Conservation (phyloP, 2,888 invertebrate genomes). For the Dermolepida albohirtum region DNA sequence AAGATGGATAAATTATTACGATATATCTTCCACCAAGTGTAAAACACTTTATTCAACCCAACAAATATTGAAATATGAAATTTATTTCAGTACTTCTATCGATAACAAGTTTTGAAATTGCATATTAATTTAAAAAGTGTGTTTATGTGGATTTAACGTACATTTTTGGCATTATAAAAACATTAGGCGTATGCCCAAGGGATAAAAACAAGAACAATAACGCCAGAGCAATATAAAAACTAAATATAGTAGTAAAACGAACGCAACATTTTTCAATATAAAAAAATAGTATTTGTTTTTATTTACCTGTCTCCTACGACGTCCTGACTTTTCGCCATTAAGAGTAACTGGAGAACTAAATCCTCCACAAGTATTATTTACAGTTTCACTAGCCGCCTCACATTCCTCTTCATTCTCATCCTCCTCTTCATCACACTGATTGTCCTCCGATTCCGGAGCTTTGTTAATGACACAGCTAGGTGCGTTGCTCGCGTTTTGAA, state of each 20-base stretch:
- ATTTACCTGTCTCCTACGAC: conserved; percentile 21
- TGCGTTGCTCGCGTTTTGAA: background rate
- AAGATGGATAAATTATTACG: too few species aligned
- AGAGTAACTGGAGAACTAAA: conserved; percentile 5
- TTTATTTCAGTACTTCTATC: too few species aligned
- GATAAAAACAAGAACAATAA: too few species aligned
- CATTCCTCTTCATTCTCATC: conserved; percentile 38
- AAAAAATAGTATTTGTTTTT: background rate
- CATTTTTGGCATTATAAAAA: too few species aligned
- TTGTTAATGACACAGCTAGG: conserved; percentile 35
- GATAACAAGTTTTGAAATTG: too few species aligned
- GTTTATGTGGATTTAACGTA: too few species aligned
- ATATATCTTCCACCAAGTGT: too few species aligned
- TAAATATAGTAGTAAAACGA: background rate
- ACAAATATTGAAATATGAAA: too few species aligned
- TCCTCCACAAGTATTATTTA: conserved; percentile 23
- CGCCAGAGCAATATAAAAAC: too few species aligned
- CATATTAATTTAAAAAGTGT: too few species aligned
- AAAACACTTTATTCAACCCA: too few species aligned
- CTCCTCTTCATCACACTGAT: conserved; percentile 34
- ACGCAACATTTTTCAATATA: conserved; percentile 3
- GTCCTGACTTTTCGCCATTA: background rate
- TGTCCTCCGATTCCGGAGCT: conserved; percentile 34
- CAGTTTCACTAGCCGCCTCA: background rate
- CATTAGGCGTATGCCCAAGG: too few species aligned